Evolutionary conservation across 2,797 vertebrate genomes (phyloP), one percentile per base, ranked within the genome.

Genomic region (Pantherophis alleghaniensis): DNA sequence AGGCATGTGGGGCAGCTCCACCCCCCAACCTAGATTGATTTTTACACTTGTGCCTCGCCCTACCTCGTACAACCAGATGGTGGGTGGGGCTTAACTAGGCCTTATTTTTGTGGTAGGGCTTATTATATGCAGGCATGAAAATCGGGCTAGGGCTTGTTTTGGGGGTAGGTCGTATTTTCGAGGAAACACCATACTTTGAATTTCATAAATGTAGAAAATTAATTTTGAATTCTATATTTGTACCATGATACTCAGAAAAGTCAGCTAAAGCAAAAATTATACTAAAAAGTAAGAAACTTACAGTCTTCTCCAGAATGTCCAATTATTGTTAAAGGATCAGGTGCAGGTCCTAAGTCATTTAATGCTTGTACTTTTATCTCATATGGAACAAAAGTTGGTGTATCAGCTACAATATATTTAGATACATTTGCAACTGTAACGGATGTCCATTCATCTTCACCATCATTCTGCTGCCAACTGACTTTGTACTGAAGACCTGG

Each of bases 261-360:
- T 57, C 37, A 61, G 3, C 28, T 66, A 86, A 93, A 56, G 10
- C 37, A 69, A 93, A 37, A 32, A n/a, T 61, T 42, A 55, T 28
- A 12, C 3, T 24, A 88, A 95, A 28, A 93, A 87, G 9, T 20
- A 66, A 22, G 26, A 94, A 93, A 99, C 99, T 99, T 98, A 99
- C 99, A 98, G 96, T 99, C 99, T 97, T 99, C 99, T 95, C 99
- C 99, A 2, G 99, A 99, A 98, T 98, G 97, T 92, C 99, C 99
- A 56, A 97, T 97, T 94, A 98, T 96, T 1, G 97, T 91, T 51
- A 95, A 91, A 1, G 99, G 98, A 86, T 99, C 98, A 5, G 99
- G 98, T 91, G 98, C 99, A 37, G 95, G 95, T 7, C 99, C 99
- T 9, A 98, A 90, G 6, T 98, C 97, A 86, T 99, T 99, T 94